These are phyloP conservation scores for Lanius collurio DNA, from an alignment of 2,113 vertebrate genomes.

Conservation along the genomic window DNA sequence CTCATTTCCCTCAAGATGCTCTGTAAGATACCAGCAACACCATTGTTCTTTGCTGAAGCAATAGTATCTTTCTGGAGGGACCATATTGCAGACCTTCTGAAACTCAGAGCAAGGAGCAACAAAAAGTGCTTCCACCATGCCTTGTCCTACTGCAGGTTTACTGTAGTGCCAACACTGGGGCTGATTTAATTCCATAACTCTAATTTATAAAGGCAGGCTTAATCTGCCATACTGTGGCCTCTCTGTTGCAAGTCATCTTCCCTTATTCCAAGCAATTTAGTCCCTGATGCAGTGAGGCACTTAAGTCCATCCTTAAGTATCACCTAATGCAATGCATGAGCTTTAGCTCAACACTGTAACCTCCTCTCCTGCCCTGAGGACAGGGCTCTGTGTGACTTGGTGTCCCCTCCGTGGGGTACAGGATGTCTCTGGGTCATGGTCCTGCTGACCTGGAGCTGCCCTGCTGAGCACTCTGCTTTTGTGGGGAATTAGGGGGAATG, in stretches of 20 bases:
- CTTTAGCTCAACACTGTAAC: neutral
- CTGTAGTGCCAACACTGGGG: neutral
- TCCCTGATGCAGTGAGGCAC: neutral
- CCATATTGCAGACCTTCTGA: neutral
- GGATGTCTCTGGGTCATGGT: neutral
- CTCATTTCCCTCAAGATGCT: neutral
- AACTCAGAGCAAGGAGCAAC: neutral
- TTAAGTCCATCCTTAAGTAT: neutral
- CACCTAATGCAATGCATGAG: neutral
- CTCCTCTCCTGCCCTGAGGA: neutral
- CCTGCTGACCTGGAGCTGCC: neutral
- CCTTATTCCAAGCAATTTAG: neutral
- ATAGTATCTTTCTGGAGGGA: neutral
- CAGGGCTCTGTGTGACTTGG: accelerated
- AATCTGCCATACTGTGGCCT: neutral
- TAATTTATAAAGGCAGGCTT: neutral
- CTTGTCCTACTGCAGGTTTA: neutral
- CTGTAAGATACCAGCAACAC: neutral
- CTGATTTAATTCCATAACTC: neutral
- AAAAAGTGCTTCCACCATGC: neutral
- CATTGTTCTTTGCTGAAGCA: accelerated
- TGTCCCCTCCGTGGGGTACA: accelerated
- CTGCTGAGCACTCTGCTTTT: neutral
- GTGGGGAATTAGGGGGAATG: neutral
- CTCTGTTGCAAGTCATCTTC: neutral